These are phyloP conservation scores for Panthera tigris DNA, from an alignment of 2,113 vertebrate genomes.

Conservation along the genomic window DNA sequence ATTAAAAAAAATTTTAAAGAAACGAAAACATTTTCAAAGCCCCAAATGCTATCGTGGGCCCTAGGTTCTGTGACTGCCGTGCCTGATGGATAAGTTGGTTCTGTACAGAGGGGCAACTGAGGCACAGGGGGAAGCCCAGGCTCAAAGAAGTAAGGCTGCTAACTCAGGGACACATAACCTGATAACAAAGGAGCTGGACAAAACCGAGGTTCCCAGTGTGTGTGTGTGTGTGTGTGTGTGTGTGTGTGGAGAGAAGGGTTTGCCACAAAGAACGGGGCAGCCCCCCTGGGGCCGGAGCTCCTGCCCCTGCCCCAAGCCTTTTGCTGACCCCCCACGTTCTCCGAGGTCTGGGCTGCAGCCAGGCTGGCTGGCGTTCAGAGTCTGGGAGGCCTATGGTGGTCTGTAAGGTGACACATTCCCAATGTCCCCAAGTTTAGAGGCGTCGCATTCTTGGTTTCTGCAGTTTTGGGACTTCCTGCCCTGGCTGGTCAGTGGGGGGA, in stretches of 20 bases:
- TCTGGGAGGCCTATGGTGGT: neutral
- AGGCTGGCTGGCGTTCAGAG: neutral
- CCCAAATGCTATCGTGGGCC: fast-evolving
- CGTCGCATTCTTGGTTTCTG: neutral
- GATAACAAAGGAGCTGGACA: neutral
- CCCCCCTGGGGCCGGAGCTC: neutral
- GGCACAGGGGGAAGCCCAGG: neutral
- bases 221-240: too few species aligned
- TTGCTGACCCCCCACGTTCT: neutral
- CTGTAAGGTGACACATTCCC: too few species aligned
- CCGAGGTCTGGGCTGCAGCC: neutral
- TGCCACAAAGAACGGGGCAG: neutral
- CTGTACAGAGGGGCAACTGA: neutral
- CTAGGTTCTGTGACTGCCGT: fast-evolving
- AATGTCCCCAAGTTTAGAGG: neutral
- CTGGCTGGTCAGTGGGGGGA: neutral
- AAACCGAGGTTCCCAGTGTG: neutral
- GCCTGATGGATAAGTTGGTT: neutral
- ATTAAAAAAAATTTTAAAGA: neutral
- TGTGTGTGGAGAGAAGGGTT: too few species aligned
- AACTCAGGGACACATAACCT: neutral
- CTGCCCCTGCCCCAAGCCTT: neutral
- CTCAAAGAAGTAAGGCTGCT: neutral
- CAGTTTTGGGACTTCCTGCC: neutral
- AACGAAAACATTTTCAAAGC: neutral